phyloP scores from a whole-genome alignment of 2,113 vertebrate species.

The Chionomys nivalis region DNA sequence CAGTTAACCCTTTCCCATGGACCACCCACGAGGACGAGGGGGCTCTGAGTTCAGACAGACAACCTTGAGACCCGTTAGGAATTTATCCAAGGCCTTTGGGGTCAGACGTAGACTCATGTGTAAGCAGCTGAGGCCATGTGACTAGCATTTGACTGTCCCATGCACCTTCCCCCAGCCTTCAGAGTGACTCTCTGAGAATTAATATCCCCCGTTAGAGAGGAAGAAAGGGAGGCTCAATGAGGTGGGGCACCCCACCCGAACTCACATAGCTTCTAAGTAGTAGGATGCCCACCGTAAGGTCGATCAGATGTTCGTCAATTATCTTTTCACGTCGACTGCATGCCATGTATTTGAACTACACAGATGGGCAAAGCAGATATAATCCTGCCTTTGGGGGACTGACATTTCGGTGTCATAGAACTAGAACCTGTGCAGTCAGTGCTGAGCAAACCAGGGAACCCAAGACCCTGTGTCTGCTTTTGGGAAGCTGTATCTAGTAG shows the following conservation, averaged over 20 bases:
- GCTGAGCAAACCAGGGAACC: background rate
- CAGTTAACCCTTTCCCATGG: background rate
- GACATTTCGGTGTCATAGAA: accelerated
- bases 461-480: background rate
- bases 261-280: background rate
- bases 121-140: background rate
- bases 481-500: too few relatives aligned
- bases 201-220: background rate
- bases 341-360: background rate
- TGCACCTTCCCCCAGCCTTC: background rate
- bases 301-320: background rate
- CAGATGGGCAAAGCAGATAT: background rate
- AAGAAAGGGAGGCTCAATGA: background rate
- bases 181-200: background rate
- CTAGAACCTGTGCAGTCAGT: background rate
- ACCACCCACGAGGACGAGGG: conserved; percentile 53
- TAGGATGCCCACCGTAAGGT: background rate
- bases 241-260: background rate
- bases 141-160: background rate
- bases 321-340: background rate
- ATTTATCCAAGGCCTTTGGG: background rate
- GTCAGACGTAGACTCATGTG: conserved; percentile 11
- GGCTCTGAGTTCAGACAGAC: conserved; percentile 35
- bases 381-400: background rate
- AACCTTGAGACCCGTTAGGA: background rate